Evolutionary conservation across 2,888 invertebrate genomes (phyloP).

Genomic region (Mythimna albipuncta): DNA sequence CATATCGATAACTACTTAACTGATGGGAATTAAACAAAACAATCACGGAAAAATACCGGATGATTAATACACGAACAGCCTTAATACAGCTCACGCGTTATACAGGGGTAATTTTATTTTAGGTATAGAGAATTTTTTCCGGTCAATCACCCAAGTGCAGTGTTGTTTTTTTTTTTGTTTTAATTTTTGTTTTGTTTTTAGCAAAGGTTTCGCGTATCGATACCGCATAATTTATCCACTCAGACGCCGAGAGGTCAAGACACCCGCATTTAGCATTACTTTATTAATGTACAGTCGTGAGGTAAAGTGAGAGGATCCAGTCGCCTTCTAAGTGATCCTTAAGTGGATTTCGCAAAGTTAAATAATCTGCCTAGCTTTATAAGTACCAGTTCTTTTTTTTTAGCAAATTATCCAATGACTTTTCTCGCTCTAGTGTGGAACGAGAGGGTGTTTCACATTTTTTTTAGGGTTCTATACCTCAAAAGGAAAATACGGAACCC

Average conservation of each 20-base stretch:
- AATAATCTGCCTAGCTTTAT: background rate
- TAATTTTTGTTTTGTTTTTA: constrained; percentile 67
- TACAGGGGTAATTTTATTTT: too few relatives aligned
- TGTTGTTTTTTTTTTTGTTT: constrained; percentile 28
- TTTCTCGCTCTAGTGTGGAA: too few relatives aligned
- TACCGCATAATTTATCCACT: constrained; percentile 75
- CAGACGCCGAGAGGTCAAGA: constrained; percentile 73
- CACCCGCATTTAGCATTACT: constrained; percentile 72
- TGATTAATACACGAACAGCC: too few relatives aligned
- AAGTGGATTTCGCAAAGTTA: constrained; percentile 16
- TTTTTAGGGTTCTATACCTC: too few relatives aligned
- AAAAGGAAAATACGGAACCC: too few relatives aligned
- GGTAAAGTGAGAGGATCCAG: constrained; percentile 53
- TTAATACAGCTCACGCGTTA: too few relatives aligned
- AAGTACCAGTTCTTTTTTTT: too few relatives aligned
- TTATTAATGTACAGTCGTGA: constrained; percentile 69
- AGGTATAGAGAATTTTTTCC: constrained; percentile 57
- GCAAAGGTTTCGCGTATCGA: constrained; percentile 69
- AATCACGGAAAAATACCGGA: too few relatives aligned
- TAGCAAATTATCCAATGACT: too few relatives aligned
- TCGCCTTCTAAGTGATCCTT: constrained; percentile 22
- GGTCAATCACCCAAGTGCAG: constrained; percentile 71
- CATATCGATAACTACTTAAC: too few relatives aligned
- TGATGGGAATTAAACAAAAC: too few relatives aligned
- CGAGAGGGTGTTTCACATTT: too few relatives aligned